Conservation (phyloP, 2,113 vertebrate genomes). For the Ursus arctos region DNA sequence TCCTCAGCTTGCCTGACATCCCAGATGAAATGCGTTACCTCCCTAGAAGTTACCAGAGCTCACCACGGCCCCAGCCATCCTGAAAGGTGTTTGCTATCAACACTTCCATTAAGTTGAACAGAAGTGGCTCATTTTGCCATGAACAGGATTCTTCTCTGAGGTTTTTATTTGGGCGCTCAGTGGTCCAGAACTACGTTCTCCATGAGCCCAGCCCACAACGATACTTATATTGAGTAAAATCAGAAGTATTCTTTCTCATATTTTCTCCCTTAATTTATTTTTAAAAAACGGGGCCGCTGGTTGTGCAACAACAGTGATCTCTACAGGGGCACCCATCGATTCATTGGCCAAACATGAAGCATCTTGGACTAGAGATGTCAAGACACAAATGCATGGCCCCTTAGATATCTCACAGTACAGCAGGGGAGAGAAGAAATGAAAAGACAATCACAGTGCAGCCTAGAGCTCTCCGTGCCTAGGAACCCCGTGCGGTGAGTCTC, state of each 20-base stretch:
- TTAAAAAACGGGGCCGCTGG: not conserved
- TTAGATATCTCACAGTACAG: not conserved
- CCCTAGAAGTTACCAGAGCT: not conserved
- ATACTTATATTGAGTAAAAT: not conserved
- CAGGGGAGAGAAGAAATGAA: not conserved
- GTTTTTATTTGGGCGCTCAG: not conserved
- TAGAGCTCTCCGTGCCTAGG: not conserved
- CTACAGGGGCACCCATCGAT: not conserved
- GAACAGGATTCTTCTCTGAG: not conserved
- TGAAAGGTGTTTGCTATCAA: not conserved
- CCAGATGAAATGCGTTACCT: not conserved
- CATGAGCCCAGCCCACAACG: not conserved
- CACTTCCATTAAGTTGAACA: not conserved
- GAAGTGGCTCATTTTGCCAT: not conserved
- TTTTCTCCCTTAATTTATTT: not conserved
- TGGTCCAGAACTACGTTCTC: not conserved
- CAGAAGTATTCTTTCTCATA: not conserved
- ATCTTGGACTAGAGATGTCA: not conserved
- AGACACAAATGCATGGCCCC: not conserved
- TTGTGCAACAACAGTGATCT: constrained; percentile 4
- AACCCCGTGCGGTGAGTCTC: not conserved
- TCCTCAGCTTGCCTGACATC: not conserved
- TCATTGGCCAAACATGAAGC: not conserved
- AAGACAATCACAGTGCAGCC: not conserved
- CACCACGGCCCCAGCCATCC: not conserved